Evolutionary conservation across 2,888 invertebrate genomes (phyloP).

Genomic region (Morinoia aosen): DNA sequence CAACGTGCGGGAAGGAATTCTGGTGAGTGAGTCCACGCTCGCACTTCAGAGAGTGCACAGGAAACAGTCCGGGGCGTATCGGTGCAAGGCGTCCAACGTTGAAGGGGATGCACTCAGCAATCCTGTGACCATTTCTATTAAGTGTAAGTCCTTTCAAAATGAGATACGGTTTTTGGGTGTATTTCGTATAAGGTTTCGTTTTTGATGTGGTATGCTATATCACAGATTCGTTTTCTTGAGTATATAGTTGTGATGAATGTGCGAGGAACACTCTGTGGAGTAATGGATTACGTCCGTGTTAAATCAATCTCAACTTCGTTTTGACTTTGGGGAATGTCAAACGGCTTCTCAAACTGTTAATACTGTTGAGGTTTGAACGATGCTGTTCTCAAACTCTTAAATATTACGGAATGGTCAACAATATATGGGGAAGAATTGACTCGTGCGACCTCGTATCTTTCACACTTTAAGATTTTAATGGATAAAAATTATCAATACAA

Average conservation of each 20-base stretch:
- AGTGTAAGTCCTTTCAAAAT: constrained; percentile 80
- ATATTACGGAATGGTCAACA: no score
- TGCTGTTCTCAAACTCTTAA: no score
- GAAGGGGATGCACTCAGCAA: constrained; percentile 91
- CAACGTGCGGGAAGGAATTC: constrained; percentile 87
- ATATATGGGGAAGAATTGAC: not conserved
- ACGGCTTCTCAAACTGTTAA: no score
- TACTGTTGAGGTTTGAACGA: no score
- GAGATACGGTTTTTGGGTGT: not conserved
- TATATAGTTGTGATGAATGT: no score
- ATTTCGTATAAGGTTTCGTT: not conserved
- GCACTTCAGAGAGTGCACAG: constrained; percentile 90
- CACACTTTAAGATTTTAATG: not conserved
- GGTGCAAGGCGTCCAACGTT: constrained; percentile 89
- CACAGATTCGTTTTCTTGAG: not conserved
- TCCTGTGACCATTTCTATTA: constrained; percentile 85
- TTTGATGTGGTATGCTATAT: not conserved
- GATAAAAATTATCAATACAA: no score
- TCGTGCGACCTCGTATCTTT: not conserved
- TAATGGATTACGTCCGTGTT: no score
- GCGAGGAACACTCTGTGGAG: no score
- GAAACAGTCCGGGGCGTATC: constrained; percentile 89
- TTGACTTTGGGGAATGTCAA: no score
- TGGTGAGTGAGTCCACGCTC: constrained; percentile 90
- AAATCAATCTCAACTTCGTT: no score